phyloP scores from a whole-genome alignment of 2,113 vertebrate species.

The Cacatua alba region DNA sequence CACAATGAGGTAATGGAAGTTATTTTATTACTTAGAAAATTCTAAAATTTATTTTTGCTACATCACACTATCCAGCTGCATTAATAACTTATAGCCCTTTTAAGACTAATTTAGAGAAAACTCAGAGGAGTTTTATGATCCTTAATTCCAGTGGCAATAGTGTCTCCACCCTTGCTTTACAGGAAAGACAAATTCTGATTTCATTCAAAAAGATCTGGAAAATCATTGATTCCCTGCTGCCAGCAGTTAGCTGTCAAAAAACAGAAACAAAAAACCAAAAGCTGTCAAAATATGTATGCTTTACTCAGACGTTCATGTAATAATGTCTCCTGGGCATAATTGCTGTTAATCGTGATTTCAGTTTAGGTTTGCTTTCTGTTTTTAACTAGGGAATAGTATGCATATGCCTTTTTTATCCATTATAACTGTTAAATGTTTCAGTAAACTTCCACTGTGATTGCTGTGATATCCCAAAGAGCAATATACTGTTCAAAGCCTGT shows the following conservation, averaged over 20 bases:
- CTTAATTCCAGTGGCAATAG: not conserved
- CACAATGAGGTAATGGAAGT: not conserved
- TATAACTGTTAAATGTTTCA: slow-evolving; percentile 3
- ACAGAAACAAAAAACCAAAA: not conserved
- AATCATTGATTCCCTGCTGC: not conserved
- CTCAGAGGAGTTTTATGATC: not conserved
- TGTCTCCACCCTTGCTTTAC: not conserved
- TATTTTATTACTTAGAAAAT: not conserved
- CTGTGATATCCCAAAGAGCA: not conserved
- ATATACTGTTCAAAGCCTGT: not conserved
- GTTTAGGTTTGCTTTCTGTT: not conserved
- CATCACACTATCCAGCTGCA: not conserved
- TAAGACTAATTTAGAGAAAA: not conserved
- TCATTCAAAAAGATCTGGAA: not conserved
- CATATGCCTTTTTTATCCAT: not conserved
- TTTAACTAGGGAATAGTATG: not conserved
- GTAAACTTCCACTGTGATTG: not conserved
- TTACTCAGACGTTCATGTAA: not conserved
- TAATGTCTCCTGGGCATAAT: not conserved
- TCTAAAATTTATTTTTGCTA: not conserved
- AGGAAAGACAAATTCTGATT: not conserved
- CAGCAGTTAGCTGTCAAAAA: not conserved
- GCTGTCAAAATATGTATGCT: not conserved
- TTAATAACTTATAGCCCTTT: not conserved
- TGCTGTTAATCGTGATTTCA: not conserved